phyloP scores from a whole-genome alignment of 2,113 vertebrate species.

The western clawed frog (Xenopus tropicalis) region DNA sequence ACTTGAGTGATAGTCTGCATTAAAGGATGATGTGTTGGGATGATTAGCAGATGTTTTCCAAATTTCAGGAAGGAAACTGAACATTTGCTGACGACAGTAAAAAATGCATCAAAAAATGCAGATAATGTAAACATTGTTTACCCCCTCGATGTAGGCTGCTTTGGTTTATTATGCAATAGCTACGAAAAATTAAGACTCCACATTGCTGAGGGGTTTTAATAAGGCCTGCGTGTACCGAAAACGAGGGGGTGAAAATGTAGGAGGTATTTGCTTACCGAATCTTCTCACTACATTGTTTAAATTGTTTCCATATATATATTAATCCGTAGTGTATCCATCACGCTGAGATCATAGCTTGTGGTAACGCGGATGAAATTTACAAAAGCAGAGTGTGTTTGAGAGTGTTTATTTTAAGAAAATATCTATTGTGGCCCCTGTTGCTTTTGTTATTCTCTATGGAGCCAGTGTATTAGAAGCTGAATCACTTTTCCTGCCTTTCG shows the following conservation, averaged over 20 bases:
- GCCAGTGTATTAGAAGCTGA: conserved; percentile 16
- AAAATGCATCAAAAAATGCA: conserved; percentile 33
- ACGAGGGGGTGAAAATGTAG: not conserved
- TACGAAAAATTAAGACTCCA: no score
- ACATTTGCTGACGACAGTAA: conserved; percentile 30
- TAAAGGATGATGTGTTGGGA: conserved; percentile 27
- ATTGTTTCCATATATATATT: conserved; percentile 28
- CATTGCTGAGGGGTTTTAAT: no score
- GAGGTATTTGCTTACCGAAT: conserved; percentile 16
- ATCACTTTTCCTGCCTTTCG: conserved; percentile 44
- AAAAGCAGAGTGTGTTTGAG: not conserved
- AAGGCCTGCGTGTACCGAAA: not conserved
- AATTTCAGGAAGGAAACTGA: conserved; percentile 29
- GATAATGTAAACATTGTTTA: conserved; percentile 34
- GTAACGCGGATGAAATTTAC: not conserved
- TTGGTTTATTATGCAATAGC: not conserved
- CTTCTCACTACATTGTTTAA: conserved; percentile 1
- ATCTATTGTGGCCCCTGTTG: not conserved
- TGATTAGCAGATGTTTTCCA: conserved; percentile 37
- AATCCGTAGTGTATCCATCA: conserved; percentile 2
- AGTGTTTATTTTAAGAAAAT: not conserved
- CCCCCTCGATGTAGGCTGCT: not conserved
- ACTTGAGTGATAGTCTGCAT: conserved; percentile 16
- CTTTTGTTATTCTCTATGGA: not conserved
- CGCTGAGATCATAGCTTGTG: not conserved